Conservation (phyloP, 2,797 vertebrate genomes). For the Catamblyrhynchus diadema region DNA sequence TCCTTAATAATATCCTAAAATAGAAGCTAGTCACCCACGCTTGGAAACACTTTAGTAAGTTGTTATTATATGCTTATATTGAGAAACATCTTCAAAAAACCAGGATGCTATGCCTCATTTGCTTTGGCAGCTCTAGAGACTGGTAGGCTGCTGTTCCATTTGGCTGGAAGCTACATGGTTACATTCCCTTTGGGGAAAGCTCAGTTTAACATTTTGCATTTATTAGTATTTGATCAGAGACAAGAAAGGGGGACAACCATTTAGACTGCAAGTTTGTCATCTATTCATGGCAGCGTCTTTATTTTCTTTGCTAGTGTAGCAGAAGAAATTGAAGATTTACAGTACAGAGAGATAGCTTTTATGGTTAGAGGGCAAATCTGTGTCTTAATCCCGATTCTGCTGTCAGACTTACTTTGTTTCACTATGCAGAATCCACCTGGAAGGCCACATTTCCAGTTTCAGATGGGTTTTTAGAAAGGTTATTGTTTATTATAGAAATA, state of each 20-base stretch:
- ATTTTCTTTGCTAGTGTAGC: neutral
- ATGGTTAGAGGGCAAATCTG: constrained; percentile 13
- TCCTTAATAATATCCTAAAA: neutral
- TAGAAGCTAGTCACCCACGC: neutral
- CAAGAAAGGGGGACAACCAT: neutral
- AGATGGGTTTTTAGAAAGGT: neutral
- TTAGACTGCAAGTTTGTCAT: neutral
- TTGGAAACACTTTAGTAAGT: neutral
- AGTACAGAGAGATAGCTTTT: neutral
- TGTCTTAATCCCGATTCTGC: neutral
- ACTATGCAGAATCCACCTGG: neutral
- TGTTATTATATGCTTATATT: neutral
- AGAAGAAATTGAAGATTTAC: neutral
- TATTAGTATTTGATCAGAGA: neutral
- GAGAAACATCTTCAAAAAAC: neutral
- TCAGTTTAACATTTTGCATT: neutral
- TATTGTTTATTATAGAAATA: constrained; percentile 6
- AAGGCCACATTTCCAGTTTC: neutral
- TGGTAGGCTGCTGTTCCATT: neutral
- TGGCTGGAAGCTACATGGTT: neutral
- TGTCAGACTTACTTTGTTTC: neutral
- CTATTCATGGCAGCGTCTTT: neutral
- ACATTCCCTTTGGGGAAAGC: neutral
- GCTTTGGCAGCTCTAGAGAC: neutral
- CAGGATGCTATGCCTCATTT: neutral